These are phyloP conservation scores for Eurystomus gularis DNA, from an alignment of 2,113 vertebrate species.

Conservation along the genomic window DNA sequence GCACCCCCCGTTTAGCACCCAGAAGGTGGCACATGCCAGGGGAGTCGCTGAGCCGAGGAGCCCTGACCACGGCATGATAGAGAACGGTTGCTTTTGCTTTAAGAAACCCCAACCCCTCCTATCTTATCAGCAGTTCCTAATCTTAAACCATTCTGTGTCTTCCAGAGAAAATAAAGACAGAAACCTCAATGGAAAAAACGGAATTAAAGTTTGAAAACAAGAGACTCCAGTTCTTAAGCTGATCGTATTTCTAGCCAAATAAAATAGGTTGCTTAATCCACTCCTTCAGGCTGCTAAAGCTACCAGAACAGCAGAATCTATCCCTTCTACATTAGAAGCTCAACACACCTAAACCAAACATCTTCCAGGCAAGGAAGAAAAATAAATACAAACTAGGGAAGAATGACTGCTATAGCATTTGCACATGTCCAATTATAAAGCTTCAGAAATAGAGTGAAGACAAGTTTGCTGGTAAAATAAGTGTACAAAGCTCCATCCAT, in stretches of 20 bases:
- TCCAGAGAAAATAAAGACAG: neutral
- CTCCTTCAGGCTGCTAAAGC: neutral
- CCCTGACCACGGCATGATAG: accelerated
- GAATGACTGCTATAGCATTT: neutral
- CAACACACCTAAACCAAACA: neutral
- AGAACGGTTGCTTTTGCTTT: neutral
- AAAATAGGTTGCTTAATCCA: neutral
- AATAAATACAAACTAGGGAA: neutral
- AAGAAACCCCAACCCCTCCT: neutral
- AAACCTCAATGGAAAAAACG: neutral
- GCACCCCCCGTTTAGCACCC: neutral
- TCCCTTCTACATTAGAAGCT: neutral
- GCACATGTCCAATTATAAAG: neutral
- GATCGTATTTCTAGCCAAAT: neutral
- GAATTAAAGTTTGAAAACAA: neutral
- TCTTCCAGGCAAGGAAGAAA: neutral
- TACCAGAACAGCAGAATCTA: neutral
- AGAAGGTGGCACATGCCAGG: accelerated
- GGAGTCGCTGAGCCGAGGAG: accelerated
- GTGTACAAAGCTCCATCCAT: neutral
- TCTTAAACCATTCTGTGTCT: neutral
- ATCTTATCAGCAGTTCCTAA: neutral
- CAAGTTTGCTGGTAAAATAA: neutral
- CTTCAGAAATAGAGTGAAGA: neutral
- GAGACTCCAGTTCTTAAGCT: neutral